Evolutionary conservation across 2,888 invertebrate genomes (phyloP).

Genomic region (Acanthosoma haemorrhoidale): DNA sequence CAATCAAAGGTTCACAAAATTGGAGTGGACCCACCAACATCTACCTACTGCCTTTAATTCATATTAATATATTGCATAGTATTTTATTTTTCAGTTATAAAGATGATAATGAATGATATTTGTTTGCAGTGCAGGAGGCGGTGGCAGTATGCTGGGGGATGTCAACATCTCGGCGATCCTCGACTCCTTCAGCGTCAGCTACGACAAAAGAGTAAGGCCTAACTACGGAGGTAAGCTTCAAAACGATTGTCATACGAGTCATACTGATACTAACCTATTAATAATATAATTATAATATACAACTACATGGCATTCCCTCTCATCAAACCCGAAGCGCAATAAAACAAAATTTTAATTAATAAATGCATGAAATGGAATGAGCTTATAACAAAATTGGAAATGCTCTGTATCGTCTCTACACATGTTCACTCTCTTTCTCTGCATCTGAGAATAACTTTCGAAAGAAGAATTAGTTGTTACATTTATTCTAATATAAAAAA

Average conservation of each 20-base stretch:
- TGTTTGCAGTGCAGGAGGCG: slow-evolving; percentile 43
- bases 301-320: neutral
- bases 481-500: no score
- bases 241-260: neutral
- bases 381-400: neutral
- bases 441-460: no score
- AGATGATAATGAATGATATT: neutral
- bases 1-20: no score
- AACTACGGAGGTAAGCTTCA: slow-evolving; percentile 88
- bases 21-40: no score
- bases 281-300: neutral
- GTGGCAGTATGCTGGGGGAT: slow-evolving; percentile 82
- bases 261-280: no score
- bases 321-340: neutral
- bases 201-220: slow-evolving; percentile 99
- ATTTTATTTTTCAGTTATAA: no score
- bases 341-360: no score
- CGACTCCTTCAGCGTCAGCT: slow-evolving; percentile 92
- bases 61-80: no score
- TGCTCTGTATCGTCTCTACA: no score
- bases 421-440: no score
- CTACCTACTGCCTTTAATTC: no score
- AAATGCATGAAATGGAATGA: neutral
- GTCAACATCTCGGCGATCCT: slow-evolving; percentile 93
- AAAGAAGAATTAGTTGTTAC: no score